phyloP scores from a whole-genome alignment of 2,113 vertebrate species.

The Brachirus orientalis region DNA sequence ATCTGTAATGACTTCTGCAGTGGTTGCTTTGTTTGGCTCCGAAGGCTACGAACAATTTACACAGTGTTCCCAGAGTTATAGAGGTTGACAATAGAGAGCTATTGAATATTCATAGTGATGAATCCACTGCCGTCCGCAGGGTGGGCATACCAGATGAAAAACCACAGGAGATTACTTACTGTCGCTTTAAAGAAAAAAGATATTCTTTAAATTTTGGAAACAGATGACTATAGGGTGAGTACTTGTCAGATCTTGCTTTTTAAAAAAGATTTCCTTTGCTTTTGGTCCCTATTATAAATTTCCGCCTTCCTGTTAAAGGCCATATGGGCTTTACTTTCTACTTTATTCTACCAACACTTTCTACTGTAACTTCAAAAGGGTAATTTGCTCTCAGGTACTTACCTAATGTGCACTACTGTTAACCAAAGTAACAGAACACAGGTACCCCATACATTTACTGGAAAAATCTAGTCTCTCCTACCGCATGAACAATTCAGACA shows the following conservation, averaged over 20 bases:
- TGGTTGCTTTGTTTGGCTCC: constrained; percentile 41
- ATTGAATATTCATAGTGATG: constrained; percentile 67
- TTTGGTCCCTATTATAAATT: constrained; percentile 8
- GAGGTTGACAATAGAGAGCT: constrained; percentile 26
- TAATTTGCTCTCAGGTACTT: constrained; percentile 38
- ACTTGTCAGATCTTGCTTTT: constrained; percentile 28
- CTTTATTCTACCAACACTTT: neutral
- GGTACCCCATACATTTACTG: neutral
- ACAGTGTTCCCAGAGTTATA: constrained; percentile 51
- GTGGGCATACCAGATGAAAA: constrained; percentile 50
- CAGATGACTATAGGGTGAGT: constrained; percentile 50
- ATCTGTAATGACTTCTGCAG: constrained; percentile 60
- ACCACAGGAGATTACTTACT: constrained; percentile 56
- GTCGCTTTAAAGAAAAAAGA: constrained; percentile 6
- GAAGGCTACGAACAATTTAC: constrained; percentile 64
- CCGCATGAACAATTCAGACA: constrained; percentile 21
- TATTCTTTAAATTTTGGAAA: constrained; percentile 17
- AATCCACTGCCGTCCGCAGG: constrained; percentile 46
- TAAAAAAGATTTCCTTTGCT: neutral
- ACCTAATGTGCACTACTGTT: constrained; percentile 18
- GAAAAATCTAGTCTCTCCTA: constrained; percentile 12
- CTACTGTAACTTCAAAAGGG: constrained; percentile 36
- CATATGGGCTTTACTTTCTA: constrained; percentile 6
- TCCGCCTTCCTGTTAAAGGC: constrained; percentile 2
- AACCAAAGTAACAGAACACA: constrained; percentile 14